phyloP scores from a whole-genome alignment of 2,888 invertebrate genomes.

The Chaetoderma sp. region DNA sequence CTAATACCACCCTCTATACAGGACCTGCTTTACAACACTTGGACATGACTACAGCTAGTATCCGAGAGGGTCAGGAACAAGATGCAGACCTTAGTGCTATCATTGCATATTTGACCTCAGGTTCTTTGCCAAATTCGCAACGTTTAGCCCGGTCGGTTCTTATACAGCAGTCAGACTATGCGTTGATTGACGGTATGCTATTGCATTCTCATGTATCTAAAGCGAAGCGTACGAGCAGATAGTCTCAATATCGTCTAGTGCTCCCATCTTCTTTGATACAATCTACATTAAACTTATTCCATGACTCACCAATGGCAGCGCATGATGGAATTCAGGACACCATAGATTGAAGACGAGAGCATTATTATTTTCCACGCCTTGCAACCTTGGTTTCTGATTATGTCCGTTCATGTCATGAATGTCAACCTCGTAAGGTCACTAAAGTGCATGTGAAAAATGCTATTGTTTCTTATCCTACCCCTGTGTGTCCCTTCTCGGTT shows the following conservation, averaged over 20 bases:
- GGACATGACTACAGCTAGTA: not conserved
- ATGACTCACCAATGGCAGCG: conserved; percentile 12
- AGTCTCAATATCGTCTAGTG: conserved; percentile 12
- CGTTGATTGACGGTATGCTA: not conserved
- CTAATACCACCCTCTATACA: too few relatives aligned
- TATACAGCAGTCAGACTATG: conserved; percentile 1
- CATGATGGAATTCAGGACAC: conserved; percentile 16
- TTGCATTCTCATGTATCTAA: conserved; percentile 16
- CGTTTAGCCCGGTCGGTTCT: conserved; percentile 22
- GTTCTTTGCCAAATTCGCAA: conserved; percentile 27
- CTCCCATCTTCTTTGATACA: not conserved
- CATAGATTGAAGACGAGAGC: conserved; percentile 5
- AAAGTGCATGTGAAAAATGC: too few relatives aligned
- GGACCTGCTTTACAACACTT: not conserved
- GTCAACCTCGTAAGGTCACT: too few relatives aligned
- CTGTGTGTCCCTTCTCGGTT: not conserved
- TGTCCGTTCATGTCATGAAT: conserved; percentile 8
- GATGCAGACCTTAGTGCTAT: conserved; percentile 19
- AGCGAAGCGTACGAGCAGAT: not conserved
- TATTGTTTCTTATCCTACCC: not conserved
- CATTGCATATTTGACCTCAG: conserved; percentile 14
- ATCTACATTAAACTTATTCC: not conserved
- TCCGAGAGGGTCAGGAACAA: conserved; percentile 11
- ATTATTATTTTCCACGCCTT: conserved; percentile 2
- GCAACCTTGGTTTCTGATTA: not conserved